A percentile compares a stretch with the other conserved stretches of the same genome.
These are phyloP conservation scores for Cetoscarus ocellatus DNA, from an alignment of 2,797 vertebrate species.

Conservation along the genomic window DNA sequence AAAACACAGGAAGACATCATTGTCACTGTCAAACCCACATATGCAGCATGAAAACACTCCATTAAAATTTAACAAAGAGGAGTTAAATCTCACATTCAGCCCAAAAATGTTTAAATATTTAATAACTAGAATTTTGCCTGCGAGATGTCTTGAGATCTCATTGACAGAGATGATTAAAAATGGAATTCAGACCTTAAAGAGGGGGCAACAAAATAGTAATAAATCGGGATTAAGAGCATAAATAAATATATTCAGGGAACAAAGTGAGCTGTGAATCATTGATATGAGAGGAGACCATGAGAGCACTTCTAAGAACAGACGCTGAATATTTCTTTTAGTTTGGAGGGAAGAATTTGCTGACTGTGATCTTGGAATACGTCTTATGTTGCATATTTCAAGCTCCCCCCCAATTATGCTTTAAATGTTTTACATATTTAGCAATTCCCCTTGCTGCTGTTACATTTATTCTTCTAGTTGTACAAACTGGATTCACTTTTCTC, in stretches of 20 bases:
- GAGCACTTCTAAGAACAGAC: background rate
- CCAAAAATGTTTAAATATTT: no score
- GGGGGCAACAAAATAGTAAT: background rate
- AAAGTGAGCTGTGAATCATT: background rate
- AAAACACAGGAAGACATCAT: no score
- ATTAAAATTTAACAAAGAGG: no score
- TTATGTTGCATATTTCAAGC: conserved; percentile 3
- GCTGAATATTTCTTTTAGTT: background rate
- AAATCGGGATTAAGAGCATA: background rate
- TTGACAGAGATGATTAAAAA: background rate
- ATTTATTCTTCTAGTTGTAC: conserved; percentile 3
- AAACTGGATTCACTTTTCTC: background rate
- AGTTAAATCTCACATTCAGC: no score
- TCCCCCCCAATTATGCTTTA: conserved; percentile 3
- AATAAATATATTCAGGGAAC: background rate
- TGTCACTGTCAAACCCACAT: no score
- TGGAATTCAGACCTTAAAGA: background rate
- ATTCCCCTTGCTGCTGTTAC: conserved; percentile 2
- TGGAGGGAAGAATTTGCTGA: background rate
- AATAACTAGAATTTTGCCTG: background rate
- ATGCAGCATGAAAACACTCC: no score
- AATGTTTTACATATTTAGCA: conserved; percentile 21
- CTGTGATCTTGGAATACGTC: conserved; percentile 6
- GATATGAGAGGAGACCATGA: background rate
- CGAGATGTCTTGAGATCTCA: background rate